Conservation (phyloP, 2,797 vertebrate species). For the Semotilus atromaculatus region DNA sequence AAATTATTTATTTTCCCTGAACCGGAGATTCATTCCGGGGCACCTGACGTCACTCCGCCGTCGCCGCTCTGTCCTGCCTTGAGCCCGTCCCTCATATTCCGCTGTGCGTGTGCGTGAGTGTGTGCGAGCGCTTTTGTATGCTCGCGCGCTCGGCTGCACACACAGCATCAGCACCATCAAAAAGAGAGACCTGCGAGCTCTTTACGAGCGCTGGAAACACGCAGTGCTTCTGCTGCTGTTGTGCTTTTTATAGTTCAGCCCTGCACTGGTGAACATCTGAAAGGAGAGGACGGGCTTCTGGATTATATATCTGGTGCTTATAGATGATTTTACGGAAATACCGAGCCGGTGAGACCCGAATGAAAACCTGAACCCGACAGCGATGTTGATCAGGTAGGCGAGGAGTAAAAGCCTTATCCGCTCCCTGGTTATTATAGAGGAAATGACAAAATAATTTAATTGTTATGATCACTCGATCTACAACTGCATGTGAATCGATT, state of each 20-base stretch:
- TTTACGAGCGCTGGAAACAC: slow-evolving; percentile 29
- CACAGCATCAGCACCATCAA: slow-evolving; percentile 40
- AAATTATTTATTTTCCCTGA: slow-evolving; percentile 44
- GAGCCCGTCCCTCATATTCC: slow-evolving; percentile 23
- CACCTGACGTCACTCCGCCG: slow-evolving; percentile 47
- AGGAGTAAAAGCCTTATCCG: slow-evolving; percentile 19
- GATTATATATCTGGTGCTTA: slow-evolving; percentile 34
- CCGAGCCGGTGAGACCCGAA: slow-evolving; percentile 26
- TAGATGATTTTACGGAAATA: slow-evolving; percentile 28
- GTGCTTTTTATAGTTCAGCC: slow-evolving; percentile 42
- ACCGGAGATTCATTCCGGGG: slow-evolving; percentile 45
- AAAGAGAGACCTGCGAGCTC: slow-evolving; percentile 40
- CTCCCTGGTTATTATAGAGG: neutral
- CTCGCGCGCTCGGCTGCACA: slow-evolving; percentile 44
- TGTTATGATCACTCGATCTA: slow-evolving; percentile 3
- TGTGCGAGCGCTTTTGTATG: slow-evolving; percentile 23
- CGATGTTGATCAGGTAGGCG: slow-evolving; percentile 52
- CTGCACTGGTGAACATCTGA: slow-evolving; percentile 17
- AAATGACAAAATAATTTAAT: neutral
- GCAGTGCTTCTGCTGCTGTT: slow-evolving; percentile 20
- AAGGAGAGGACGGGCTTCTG: slow-evolving; percentile 14
- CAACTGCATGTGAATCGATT: slow-evolving; percentile 7
- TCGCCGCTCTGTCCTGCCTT: slow-evolving; percentile 12
- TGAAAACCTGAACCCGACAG: slow-evolving; percentile 37
- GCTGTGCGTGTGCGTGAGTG: slow-evolving; percentile 7